phyloP scores from a whole-genome alignment of 2,113 vertebrate genomes.

The Madoqua kirkii region DNA sequence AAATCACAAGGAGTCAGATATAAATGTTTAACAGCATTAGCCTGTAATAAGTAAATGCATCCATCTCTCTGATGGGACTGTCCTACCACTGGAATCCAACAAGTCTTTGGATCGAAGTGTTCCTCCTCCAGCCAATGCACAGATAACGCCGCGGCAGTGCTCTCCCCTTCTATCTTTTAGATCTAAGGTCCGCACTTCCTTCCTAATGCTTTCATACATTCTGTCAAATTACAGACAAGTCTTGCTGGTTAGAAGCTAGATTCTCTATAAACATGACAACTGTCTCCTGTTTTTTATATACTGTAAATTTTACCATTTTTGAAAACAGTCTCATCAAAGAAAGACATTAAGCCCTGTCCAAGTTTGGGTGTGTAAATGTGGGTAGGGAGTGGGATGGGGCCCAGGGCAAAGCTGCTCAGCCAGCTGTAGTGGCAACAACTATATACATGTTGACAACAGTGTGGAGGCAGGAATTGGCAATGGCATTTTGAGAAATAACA shows the following conservation, averaged over 20 bases:
- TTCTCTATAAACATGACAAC: slow-evolving; percentile 1
- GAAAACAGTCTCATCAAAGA: not conserved
- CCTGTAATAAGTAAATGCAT: not conserved
- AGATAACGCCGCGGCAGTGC: not conserved
- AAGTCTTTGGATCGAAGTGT: not conserved
- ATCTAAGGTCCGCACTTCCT: not conserved
- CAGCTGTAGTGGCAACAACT: not conserved
- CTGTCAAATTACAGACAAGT: not conserved
- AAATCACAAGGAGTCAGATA: not conserved
- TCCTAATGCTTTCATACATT: not conserved
- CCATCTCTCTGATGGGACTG: not conserved
- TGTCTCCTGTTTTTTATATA: not conserved
- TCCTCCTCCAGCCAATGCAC: not conserved
- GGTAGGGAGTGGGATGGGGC: not conserved
- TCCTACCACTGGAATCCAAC: not conserved
- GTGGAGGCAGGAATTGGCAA: not conserved
- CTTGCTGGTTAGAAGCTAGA: not conserved
- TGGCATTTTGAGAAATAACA: slow-evolving; percentile 9
- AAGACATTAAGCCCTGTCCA: not conserved
- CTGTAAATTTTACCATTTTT: slow-evolving; percentile 26
- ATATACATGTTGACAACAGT: not conserved
- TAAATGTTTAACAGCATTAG: not conserved
- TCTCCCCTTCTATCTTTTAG: not conserved
- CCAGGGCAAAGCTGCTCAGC: not conserved
- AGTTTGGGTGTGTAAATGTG: not conserved